phyloP scores from a whole-genome alignment of 2,113 vertebrate genomes.

The Parotia lawesii region DNA sequence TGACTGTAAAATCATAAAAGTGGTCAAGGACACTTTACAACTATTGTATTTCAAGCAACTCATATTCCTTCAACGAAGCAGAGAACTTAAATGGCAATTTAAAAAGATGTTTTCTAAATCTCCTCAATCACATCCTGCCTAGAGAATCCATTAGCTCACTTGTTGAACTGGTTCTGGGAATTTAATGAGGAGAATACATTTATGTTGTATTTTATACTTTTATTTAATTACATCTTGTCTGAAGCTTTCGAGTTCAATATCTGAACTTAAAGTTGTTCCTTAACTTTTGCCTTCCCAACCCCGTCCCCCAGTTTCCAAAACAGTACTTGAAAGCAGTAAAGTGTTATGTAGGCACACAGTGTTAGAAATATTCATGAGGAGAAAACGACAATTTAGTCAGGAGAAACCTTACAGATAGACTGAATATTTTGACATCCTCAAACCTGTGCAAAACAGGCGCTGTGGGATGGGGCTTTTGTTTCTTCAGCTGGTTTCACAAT shows the following conservation, averaged over 20 bases:
- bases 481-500: not conserved
- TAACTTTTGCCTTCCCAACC: not conserved
- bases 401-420: not conserved
- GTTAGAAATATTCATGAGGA: not conserved
- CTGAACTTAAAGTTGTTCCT: not conserved
- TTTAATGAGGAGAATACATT: not conserved
- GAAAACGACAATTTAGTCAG: not conserved
- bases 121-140: not conserved
- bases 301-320: not conserved
- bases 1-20: not conserved
- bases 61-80: slow-evolving; percentile 7
- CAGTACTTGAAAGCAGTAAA: not conserved
- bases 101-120: slow-evolving; percentile 11
- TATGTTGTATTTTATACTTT: not conserved
- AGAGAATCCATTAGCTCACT: slow-evolving; percentile 6
- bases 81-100: slow-evolving; percentile 26
- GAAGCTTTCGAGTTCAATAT: not conserved
- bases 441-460: not conserved
- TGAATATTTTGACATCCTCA: not conserved
- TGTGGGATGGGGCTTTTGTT: not conserved
- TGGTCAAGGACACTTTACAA: not conserved
- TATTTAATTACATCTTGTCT: not conserved
- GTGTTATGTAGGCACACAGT: not conserved
- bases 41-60: not conserved
- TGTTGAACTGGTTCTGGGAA: slow-evolving; percentile 24